Evolutionary conservation across 2,797 vertebrate genomes (phyloP).

Genomic region (Pitangus sulphuratus): DNA sequence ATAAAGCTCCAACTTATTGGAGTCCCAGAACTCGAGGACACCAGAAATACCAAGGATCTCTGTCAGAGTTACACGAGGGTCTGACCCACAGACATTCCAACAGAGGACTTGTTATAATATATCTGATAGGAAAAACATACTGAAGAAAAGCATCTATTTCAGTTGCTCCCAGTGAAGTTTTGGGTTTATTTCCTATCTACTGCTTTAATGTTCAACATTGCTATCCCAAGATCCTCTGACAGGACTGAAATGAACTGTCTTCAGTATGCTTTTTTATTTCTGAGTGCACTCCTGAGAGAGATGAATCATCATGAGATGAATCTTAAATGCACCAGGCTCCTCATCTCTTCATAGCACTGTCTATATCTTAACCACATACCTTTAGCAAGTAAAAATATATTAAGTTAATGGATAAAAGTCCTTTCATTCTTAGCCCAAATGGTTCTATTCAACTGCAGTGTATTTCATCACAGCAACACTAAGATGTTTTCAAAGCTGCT

Average conservation of each 20-base stretch:
- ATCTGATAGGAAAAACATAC: background rate
- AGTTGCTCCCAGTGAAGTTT: background rate
- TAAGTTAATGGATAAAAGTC: background rate
- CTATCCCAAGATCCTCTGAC: background rate
- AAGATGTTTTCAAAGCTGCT: background rate
- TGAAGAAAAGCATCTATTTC: background rate
- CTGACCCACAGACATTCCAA: background rate
- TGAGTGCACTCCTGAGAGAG: background rate
- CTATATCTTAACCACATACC: background rate
- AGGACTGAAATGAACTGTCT: slow-evolving; percentile 39
- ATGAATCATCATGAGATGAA: background rate
- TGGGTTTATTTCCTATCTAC: background rate
- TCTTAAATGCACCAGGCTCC: background rate
- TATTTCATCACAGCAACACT: background rate
- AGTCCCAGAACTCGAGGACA: background rate
- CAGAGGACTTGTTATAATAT: background rate
- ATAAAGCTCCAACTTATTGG: background rate
- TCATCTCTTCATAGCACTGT: background rate
- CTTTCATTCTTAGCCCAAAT: background rate
- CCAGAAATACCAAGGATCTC: background rate
- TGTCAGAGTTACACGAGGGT: fast-evolving
- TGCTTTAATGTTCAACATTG: background rate
- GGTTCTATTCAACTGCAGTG: background rate
- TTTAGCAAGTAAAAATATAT: background rate
- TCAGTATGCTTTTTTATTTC: slow-evolving; percentile 5